phyloP scores from a whole-genome alignment of 1,140 invertebrate species.

The Meloidogyne hapla region DNA sequence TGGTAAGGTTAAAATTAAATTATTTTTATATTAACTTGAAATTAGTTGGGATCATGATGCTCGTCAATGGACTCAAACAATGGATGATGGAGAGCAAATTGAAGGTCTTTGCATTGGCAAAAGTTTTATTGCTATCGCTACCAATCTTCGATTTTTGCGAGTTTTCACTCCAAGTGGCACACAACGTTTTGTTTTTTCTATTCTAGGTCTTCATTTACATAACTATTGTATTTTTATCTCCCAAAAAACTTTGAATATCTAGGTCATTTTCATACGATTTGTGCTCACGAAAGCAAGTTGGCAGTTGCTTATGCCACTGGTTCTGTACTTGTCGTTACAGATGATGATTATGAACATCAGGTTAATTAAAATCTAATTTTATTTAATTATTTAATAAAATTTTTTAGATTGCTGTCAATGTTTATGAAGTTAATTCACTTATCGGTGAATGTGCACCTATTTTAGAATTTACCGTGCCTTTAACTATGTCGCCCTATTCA shows the following conservation, averaged over 20 bases:
- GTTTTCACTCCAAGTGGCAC: conserved; percentile 33
- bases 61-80: conserved; percentile 24
- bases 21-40: not conserved
- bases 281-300: conserved; percentile 9
- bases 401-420: conserved; percentile 11
- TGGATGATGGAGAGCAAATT: conserved; percentile 21
- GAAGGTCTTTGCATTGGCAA: conserved; percentile 23
- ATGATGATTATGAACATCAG: conserved; percentile 40
- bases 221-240: not conserved
- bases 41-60: conserved; percentile 28
- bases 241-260: not conserved
- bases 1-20: not conserved
- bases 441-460: conserved; percentile 15
- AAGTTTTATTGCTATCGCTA: conserved; percentile 29
- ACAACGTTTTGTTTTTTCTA: conserved; percentile 25
- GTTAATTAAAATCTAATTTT: conserved; percentile 7
- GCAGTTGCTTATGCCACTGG: conserved; percentile 22
- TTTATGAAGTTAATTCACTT: conserved; percentile 28
- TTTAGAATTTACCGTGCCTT: conserved; percentile 16
- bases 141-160: conserved; percentile 28
- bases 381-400: not conserved
- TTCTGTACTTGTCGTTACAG: conserved; percentile 18
- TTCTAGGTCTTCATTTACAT: conserved; percentile 6
- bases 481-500: conserved; percentile 9
- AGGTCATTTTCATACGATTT: conserved; percentile 32